These are phyloP conservation scores for Cotesia glomerata DNA, from an alignment of 1,140 invertebrate genomes.

Conservation along the genomic window DNA sequence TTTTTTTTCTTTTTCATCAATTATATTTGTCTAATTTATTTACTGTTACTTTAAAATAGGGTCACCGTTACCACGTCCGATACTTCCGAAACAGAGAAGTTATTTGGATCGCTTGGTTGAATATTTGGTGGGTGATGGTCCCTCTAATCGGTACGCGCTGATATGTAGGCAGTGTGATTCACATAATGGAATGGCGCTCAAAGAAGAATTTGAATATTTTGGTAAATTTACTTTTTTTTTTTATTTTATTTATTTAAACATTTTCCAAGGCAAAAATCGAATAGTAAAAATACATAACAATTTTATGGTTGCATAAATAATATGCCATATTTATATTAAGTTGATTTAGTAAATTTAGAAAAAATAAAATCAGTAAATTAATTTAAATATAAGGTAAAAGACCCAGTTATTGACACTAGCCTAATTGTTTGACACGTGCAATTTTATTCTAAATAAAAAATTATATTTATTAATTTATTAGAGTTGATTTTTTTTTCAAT, in stretches of 20 bases:
- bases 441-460: too few species aligned
- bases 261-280: not conserved
- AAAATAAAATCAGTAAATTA: not conserved
- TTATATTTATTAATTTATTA: too few species aligned
- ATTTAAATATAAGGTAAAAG: too few species aligned
- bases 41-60: constrained; percentile 26
- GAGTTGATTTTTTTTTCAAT: too few species aligned
- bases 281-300: too few species aligned
- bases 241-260: constrained; percentile 9
- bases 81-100: constrained; percentile 68
- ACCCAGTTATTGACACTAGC: too few species aligned
- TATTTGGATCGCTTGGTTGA: constrained; percentile 90
- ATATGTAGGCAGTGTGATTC: constrained; percentile 89
- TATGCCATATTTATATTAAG: constrained; percentile 14
- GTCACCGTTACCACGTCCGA: constrained; percentile 60
- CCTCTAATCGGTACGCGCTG: constrained; percentile 90
- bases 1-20: not conserved
- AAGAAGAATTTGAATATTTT: constrained; percentile 95
- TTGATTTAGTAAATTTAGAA: not conserved
- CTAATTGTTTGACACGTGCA: too few species aligned
- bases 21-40: constrained; percentile 7
- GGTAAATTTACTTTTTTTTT: constrained; percentile 60
- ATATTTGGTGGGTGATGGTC: constrained; percentile 94
- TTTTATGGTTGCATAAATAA: too few species aligned
- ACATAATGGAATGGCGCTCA: constrained; percentile 97